A percentile compares a stretch with the other conserved stretches of the same genome.
phyloP scores from a whole-genome alignment of 2,113 vertebrate species.

The Laticauda colubrina region DNA sequence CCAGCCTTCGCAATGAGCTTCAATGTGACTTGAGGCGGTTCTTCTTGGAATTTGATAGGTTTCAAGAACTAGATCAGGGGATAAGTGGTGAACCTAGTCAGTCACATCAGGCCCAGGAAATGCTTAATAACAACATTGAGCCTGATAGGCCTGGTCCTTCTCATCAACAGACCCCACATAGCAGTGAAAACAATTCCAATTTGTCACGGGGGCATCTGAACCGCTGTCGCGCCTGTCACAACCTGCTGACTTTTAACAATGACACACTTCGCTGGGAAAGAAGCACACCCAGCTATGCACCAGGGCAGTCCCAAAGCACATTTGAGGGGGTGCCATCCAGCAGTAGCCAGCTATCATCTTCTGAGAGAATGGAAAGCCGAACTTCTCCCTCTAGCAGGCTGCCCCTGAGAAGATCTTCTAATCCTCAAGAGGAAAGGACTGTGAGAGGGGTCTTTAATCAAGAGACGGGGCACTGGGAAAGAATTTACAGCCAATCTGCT shows the following conservation, averaged over 20 bases:
- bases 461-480: constrained; percentile 93
- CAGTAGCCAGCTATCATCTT: constrained; percentile 76
- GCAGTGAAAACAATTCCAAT: constrained; percentile 81
- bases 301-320: constrained; percentile 76
- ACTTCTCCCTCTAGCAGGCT: constrained; percentile 72
- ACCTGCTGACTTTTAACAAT: constrained; percentile 97
- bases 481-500: constrained; percentile 88
- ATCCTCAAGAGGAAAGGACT: constrained; percentile 85
- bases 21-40: constrained; percentile 97
- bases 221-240: constrained; percentile 97
- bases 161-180: constrained; percentile 77
- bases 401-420: constrained; percentile 78
- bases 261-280: constrained; percentile 98
- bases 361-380: constrained; percentile 77
- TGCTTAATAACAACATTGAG: constrained; percentile 95
- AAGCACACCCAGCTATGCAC: constrained; percentile 81
- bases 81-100: constrained; percentile 73
- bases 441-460: constrained; percentile 96
- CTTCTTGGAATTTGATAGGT: constrained; percentile 95
- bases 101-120: constrained; percentile 86
- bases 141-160: constrained; percentile 87
- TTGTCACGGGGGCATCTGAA: constrained; percentile 88
- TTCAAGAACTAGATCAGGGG: constrained; percentile 90
- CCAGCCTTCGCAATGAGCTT: constrained; percentile 90
- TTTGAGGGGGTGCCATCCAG: constrained; percentile 77